Evolutionary conservation across 2,113 vertebrate genomes (phyloP).

Genomic region (Raphicerus campestris): DNA sequence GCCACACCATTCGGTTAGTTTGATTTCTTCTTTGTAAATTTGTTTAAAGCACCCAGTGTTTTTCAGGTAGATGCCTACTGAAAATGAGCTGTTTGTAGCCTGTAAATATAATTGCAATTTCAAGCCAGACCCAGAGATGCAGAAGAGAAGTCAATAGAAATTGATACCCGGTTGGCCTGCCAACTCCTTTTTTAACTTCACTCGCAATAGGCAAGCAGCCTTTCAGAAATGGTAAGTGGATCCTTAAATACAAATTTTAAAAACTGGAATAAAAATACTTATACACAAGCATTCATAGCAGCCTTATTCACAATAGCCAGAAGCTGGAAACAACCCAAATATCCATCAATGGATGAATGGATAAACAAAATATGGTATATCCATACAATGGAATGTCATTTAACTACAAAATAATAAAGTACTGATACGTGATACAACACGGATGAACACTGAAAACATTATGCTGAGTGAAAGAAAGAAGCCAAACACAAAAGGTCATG

Average conservation of each 20-base stretch:
- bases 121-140: conserved; percentile 38
- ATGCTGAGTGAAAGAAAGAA: conserved; percentile 1
- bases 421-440: neutral
- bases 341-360: neutral
- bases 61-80: conserved; percentile 14
- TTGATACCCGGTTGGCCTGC: neutral
- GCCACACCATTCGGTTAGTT: neutral
- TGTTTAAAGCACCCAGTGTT: conserved; percentile 26
- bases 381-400: neutral
- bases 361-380: conserved; percentile 15
- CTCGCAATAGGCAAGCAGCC: neutral
- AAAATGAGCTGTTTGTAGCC: conserved; percentile 14
- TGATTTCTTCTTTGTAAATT: conserved; percentile 20
- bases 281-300: neutral
- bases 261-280: neutral
- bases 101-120: conserved; percentile 8
- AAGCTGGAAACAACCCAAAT: neutral
- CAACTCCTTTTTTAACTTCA: conserved; percentile 17
- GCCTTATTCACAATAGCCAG: neutral
- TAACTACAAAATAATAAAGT: neutral
- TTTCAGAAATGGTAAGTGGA: conserved; percentile 34
- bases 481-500: neutral
- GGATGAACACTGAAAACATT: neutral
- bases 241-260: conserved; percentile 6
- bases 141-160: conserved; percentile 51